A percentile compares a stretch with the other conserved stretches of the same genome.
These are phyloP conservation scores for Capricornis sumatraensis DNA, from an alignment of 2,113 vertebrate species.

Conservation along the genomic window DNA sequence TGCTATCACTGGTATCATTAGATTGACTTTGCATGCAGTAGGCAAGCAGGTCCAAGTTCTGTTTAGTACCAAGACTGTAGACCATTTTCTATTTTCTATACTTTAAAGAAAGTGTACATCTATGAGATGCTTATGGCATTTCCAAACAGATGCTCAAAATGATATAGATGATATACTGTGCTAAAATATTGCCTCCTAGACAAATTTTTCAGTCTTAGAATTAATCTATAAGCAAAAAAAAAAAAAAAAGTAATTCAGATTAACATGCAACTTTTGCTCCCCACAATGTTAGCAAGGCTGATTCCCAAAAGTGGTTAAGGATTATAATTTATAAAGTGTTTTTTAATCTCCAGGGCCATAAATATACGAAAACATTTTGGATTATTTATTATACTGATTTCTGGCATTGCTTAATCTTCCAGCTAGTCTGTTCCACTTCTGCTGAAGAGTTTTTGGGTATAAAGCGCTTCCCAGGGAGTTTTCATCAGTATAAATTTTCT, in stretches of 20 bases:
- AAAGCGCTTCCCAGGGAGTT: background rate
- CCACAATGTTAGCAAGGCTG: background rate
- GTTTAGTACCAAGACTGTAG: background rate
- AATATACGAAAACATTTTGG: background rate
- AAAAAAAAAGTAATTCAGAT: background rate
- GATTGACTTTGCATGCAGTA: background rate
- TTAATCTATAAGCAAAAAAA: background rate
- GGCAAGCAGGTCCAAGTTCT: background rate
- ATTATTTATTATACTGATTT: background rate
- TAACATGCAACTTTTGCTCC: background rate
- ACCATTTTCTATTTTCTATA: background rate
- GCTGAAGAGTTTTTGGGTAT: background rate
- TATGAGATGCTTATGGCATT: background rate
- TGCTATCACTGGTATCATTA: background rate
- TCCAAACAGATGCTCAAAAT: background rate
- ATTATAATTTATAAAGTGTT: background rate
- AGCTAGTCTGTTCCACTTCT: background rate
- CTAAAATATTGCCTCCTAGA: background rate
- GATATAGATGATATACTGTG: background rate
- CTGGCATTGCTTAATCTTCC: background rate
- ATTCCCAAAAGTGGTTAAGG: background rate
- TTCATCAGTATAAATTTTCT: background rate
- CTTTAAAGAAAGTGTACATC: background rate
- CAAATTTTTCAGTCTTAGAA: background rate
- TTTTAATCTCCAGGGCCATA: background rate